Percentiles rank a stretch among this genome's conserved stretches.
These are phyloP conservation scores for Dryocosmus kuriphilus DNA, from an alignment of 2,888 invertebrate species.

Conservation along the genomic window DNA sequence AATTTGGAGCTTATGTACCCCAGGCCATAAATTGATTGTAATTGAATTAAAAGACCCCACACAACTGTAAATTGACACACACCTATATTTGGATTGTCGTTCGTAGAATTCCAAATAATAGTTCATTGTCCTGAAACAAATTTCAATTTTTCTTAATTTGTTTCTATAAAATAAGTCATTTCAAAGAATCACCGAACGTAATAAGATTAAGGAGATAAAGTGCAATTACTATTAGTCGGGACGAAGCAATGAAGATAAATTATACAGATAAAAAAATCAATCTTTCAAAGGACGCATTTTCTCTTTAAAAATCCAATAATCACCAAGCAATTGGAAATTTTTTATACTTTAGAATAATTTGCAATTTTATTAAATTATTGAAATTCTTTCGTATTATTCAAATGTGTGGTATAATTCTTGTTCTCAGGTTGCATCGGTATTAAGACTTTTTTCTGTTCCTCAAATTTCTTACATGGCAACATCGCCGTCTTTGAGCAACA, in stretches of 20 bases:
- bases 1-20: not conserved
- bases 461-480: constrained; percentile 81
- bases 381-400: no score
- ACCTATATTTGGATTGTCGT: not conserved
- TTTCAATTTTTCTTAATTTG: not conserved
- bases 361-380: no score
- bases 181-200: no score
- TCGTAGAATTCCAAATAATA: no score
- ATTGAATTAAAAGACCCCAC: not conserved
- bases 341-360: no score
- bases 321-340: no score
- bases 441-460: constrained; percentile 79
- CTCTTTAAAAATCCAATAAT: no score
- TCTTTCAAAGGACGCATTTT: no score
- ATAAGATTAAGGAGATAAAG: not conserved
- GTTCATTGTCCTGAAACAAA: not conserved
- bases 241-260: no score
- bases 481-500: constrained; percentile 79
- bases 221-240: no score
- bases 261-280: no score
- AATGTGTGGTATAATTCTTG: no score
- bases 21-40: not conserved
- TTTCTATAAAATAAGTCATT: not conserved
- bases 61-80: not conserved
- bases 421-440: constrained; percentile 78